Evolutionary conservation across 2,888 invertebrate species (phyloP), one percentile per base, ranked within the genome.

Genomic region (Sinohyriopsis cumingii): DNA sequence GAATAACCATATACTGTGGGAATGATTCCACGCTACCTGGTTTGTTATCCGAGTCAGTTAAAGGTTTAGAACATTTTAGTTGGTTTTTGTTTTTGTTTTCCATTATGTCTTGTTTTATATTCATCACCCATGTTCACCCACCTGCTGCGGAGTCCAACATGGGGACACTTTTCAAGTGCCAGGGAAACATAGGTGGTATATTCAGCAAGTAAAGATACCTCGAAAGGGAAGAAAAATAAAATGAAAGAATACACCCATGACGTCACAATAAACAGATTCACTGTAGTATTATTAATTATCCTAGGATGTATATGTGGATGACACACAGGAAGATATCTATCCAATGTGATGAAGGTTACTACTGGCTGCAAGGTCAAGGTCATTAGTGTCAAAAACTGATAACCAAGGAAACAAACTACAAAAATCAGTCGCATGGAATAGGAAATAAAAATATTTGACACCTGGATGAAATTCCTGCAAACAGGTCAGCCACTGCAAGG

Each of bases 331-430:
- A 79, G 57, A 59, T 68, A 79, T 59, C 79, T 67, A 59, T 80
- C 78, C 55, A 78, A 75, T 24, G 76, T 78, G n/a, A 75, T 78
- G 63, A 78, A 76, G 53, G 71, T 66, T 62, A 77, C 76, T 9
- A 73, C 73, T 0, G 75, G 67, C 28, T 77, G 75, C 3, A 78
- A 80, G 33, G 75, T 70, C 65, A 73, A 70, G 22, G 78, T 77
- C 74, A 75, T 75, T 22, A 66, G 67, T 19, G 68, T 65, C 18
- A 80, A 67, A 18, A 76, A 60, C 59, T 75, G 73, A 62, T 73
- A 80, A 53, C 76, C 67, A 5, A 78, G 24, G 18, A 80, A 69
- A 59, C 78, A 80, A 55, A 66, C 55, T 15, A 65, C 59, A 33
- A 33, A 68, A 60, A 59, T 72, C 67, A 19, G 75, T 56, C 12